Base-by-base conservation (phyloP, 2,888 invertebrate genomes). In the Drosophila lutescens region DNA sequence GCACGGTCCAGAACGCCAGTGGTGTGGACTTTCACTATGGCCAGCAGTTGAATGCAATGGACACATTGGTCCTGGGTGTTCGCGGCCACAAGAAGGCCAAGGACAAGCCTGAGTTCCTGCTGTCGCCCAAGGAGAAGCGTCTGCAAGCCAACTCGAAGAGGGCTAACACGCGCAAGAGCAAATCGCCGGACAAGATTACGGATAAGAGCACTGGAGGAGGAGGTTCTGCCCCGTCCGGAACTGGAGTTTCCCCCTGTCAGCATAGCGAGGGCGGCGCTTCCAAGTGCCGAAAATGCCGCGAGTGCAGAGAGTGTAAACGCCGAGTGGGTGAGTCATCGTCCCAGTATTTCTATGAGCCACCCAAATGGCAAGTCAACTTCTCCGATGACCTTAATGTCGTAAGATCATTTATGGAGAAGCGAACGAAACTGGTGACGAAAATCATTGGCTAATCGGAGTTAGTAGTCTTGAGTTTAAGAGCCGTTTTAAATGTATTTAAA, bases 11-110 rank as follows among this genome's bases (percentile, higher is more conserved):
- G 51, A 91, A 90, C 66, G 91, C 90, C 17, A 91, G 91, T 26
- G 90, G 86, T 20, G 84, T 87, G n/a, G 92, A 91, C 68, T 92
- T 89, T 66, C 92, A 92, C 63, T 92, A 92, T 76, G 92, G 92
- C 13, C 90, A 89, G 36, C 86, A 85, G 55, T 8, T 82, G 50
- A 50, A 68, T 13, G 69, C 67, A 50, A 59, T 91, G 71, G 92
- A 91, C 53, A 57, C 68, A 1, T n/a, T 38, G 12, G 63, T 63
- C 34, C 82, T 89, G 61, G 82, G 87, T 53, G 23, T 53, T 30
- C 88, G 89, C 51, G 80, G 86, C 53, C 75, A 79, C 32, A 91
- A 89, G 63, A 91, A 91, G 56, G 85, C 82, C 12, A 91, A 91
- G 66, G 86, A 89, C 15, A 85, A 80, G 34, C 76, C 79, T 9